These are phyloP conservation scores for Dicaeum eximium DNA, from an alignment of 2,113 vertebrate genomes.

Conservation along the genomic window DNA sequence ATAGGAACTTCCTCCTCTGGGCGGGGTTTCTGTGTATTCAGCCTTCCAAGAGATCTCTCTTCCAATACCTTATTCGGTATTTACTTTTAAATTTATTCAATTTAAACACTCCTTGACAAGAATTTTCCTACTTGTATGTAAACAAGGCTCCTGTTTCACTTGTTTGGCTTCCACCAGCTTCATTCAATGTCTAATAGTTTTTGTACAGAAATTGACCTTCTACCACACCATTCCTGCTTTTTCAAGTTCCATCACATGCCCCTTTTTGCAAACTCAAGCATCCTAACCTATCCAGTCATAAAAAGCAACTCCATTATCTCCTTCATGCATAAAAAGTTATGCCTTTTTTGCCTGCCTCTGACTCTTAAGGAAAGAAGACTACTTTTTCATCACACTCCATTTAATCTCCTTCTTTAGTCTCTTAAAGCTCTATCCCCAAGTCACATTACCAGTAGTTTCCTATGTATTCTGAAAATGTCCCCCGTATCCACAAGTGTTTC, in stretches of 20 bases:
- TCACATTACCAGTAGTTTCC: not conserved
- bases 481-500: not conserved
- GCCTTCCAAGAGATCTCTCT: not conserved
- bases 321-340: not conserved
- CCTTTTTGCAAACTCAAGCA: not conserved
- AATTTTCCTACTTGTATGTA: accelerated
- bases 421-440: not conserved
- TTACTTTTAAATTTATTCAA: not conserved
- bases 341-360: not conserved
- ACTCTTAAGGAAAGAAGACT: not conserved
- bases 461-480: not conserved
- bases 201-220: not conserved
- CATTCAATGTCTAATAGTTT: not conserved
- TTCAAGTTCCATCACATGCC: not conserved
- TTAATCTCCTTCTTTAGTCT: not conserved
- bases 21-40: not conserved
- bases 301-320: not conserved
- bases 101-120: not conserved
- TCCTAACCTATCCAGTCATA: not conserved
- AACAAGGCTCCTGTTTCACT: not conserved
- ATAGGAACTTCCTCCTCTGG: not conserved
- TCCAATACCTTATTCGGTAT: not conserved
- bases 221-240: not conserved
- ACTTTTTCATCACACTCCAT: not conserved
- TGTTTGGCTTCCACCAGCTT: not conserved